Evolutionary conservation across 1,140 invertebrate species (phyloP).

Genomic region (Harpegnathos saltator): DNA sequence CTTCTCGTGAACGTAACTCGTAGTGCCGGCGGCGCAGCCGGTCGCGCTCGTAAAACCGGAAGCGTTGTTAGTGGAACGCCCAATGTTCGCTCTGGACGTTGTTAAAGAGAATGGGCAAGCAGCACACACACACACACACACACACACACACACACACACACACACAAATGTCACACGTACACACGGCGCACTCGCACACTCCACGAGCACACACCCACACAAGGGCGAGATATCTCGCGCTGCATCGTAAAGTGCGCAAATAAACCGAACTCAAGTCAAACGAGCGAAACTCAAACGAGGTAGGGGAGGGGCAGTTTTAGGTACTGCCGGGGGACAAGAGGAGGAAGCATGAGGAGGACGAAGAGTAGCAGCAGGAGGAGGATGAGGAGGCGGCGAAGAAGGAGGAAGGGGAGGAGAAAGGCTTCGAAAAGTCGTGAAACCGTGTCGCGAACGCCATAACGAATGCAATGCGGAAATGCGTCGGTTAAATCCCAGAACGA

Average conservation of each 20-base stretch:
- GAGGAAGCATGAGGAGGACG: too few relatives aligned
- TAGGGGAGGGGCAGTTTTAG: conserved; percentile 31
- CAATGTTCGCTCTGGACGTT: conserved; percentile 44
- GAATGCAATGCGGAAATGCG: conserved; percentile 61
- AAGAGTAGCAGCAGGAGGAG: background rate
- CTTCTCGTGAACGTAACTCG: background rate
- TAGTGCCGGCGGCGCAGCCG: background rate
- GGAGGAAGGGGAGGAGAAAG: background rate
- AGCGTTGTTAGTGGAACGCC: conserved; percentile 46
- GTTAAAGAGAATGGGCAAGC: conserved; percentile 49
- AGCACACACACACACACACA: background rate
- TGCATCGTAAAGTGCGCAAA: conserved; percentile 62
- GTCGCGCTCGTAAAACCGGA: conserved; percentile 44
- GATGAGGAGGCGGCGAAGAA: too few relatives aligned
- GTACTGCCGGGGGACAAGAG: background rate
- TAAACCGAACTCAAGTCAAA: conserved; percentile 66
- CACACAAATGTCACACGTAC: background rate
- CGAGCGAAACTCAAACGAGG: conserved; percentile 73
- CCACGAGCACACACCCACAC: background rate
- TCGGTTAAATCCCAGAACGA: conserved; percentile 33
- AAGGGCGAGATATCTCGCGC: conserved; percentile 45
- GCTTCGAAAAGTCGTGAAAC: conserved; percentile 63
- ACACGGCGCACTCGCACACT: background rate
- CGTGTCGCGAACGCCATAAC: conserved; percentile 47
- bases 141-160: background rate